Base-by-base conservation (phyloP, 53 echinoderm and acorn worm genomes). In the Echinometra lucunter region DNA sequence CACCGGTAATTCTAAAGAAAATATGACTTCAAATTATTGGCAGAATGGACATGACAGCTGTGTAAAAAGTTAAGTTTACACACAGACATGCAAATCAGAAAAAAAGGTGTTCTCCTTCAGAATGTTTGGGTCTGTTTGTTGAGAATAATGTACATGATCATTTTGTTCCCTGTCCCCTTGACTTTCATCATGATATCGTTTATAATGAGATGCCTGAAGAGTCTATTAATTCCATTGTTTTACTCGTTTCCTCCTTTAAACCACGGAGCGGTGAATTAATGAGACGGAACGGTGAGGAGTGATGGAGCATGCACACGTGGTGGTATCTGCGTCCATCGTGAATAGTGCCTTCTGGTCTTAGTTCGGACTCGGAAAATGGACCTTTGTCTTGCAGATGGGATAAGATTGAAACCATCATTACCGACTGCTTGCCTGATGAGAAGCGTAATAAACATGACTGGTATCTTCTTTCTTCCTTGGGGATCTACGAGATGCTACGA, bases 231-330 rank as follows among this genome's bases (percentile, higher is more conserved):
- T 85, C 85, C 28, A 85, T n/a, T n/a, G n/a, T n/a, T n/a, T n/a
- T n/a, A n/a, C n/a, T n/a, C n/a, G n/a, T n/a, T n/a, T n/a, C n/a
- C n/a, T n/a, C 49, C 85, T 47, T 47, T 85, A 45, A 85, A 85
- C 85, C 85, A 47, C 49, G 6, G 85, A 85, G 49, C 85, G 49
- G 47, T 85, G 85, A 85, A 47, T 85, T 49, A 49, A 85, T 47
- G 12, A 25, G 85, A 85, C 49, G 47, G 85, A n/a, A 10, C 3
- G 45, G 27, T 49, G 85, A n/a, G 12, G 85, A 85, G 85, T 85
- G 85, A 85, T 85, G 85, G 44, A 47, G 45, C 49, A 4, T 45
- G 30, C 38, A 81, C 81, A 81, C 44, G 85, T 85, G 85, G 27
- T 53, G 45, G 85, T 85, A 16, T n/a, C 30, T 1, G 85, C 28